phyloP scores from a whole-genome alignment of 2,888 invertebrate species.

The Serripes groenlandicus region DNA sequence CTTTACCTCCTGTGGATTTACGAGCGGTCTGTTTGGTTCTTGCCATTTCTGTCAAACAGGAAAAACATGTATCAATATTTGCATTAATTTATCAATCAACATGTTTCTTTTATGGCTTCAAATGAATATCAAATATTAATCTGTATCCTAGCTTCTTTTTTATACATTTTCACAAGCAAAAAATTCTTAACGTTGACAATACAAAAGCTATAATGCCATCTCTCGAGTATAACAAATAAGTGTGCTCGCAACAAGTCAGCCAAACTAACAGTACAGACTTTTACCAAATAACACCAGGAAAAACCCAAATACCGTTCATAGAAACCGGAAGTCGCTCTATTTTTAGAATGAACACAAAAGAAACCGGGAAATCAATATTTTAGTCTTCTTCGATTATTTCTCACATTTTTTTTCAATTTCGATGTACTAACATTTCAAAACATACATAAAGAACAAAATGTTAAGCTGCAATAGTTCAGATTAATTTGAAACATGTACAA shows the following conservation, averaged over 20 bases:
- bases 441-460: no score
- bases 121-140: not conserved
- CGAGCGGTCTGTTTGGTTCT: conserved; percentile 87
- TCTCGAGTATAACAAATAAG: not conserved
- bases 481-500: no score
- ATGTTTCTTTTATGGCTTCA: not conserved
- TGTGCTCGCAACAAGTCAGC: no score
- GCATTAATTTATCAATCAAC: not conserved
- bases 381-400: no score
- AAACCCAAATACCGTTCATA: conserved; percentile 34
- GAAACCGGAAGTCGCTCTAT: conserved; percentile 51
- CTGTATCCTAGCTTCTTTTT: no score
- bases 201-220: not conserved
- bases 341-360: not conserved
- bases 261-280: not conserved
- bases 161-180: no score
- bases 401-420: no score
- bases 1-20: conserved; percentile 87
- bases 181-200: not conserved
- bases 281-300: not conserved
- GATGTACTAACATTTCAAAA: no score
- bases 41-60: conserved; percentile 78
- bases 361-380: not conserved
- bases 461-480: no score
- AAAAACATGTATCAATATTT: not conserved